These are phyloP conservation scores for Metopia argyrocephala DNA, from an alignment of 2,888 invertebrate species.

Conservation along the genomic window DNA sequence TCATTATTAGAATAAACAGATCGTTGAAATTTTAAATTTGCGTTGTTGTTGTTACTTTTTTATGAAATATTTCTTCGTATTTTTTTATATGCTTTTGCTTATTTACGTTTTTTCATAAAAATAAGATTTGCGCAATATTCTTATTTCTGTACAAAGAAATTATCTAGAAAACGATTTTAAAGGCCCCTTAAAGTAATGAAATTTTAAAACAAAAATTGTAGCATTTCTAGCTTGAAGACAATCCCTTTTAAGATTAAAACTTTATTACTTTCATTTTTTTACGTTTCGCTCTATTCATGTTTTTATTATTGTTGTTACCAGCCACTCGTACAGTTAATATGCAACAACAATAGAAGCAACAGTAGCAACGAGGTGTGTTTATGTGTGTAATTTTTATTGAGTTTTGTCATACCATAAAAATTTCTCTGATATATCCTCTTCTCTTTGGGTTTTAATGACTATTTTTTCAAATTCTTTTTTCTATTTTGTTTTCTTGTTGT, in stretches of 20 bases:
- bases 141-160: too few species aligned
- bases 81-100: too few species aligned
- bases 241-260: constrained; percentile 34
- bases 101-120: too few species aligned
- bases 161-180: too few species aligned
- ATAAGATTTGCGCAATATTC: too few species aligned
- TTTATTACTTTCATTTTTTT: constrained; percentile 23
- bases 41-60: too few species aligned
- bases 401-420: constrained; percentile 50
- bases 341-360: constrained; percentile 11
- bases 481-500: constrained; percentile 2
- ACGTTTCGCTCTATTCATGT: background rate
- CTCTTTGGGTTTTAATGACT: background rate
- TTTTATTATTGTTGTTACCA: background rate
- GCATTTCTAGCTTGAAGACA: background rate
- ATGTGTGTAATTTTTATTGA: constrained; percentile 22
- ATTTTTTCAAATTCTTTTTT: background rate
- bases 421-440: constrained; percentile 11
- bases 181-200: background rate
- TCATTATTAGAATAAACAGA: too few species aligned
- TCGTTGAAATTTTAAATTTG: too few species aligned
- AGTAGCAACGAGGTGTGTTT: constrained; percentile 30
- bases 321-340: background rate
- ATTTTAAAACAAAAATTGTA: background rate
- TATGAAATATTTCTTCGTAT: too few species aligned